Evolutionary conservation across 2,113 vertebrate species (phyloP).

Genomic region (Arothron firmamentum): DNA sequence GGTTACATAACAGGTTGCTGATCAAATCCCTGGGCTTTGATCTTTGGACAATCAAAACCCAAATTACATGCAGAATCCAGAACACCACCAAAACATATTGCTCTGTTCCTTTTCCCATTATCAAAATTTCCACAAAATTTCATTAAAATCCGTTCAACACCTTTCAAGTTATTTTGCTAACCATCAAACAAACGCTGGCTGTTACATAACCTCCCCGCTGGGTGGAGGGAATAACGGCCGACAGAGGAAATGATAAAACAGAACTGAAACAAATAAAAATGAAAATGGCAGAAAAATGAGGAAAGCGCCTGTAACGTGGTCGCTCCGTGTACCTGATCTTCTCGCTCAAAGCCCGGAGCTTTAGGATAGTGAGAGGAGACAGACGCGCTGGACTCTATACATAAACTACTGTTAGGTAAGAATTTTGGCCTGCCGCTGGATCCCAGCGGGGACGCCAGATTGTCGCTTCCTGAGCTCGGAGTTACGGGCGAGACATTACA

Average conservation of each 20-base stretch:
- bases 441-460: constrained; percentile 81
- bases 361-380: constrained; percentile 80
- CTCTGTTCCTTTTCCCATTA: too few species aligned
- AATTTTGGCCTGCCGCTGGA: constrained; percentile 79
- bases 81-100: too few species aligned
- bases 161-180: too few species aligned
- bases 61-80: too few species aligned
- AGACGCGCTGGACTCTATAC: constrained; percentile 80
- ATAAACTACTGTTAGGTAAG: constrained; percentile 79
- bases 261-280: constrained; percentile 8
- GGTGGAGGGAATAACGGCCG: too few species aligned
- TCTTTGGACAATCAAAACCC: too few species aligned
- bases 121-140: too few species aligned
- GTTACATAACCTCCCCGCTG: too few species aligned
- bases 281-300: constrained; percentile 35
- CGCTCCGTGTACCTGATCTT: constrained; percentile 79
- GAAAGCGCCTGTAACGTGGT: constrained; percentile 41
- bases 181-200: too few species aligned
- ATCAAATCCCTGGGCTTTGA: too few species aligned
- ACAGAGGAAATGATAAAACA: constrained; percentile 7
- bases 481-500: constrained; percentile 81
- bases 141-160: too few species aligned
- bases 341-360: constrained; percentile 85
- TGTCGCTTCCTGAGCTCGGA: constrained; percentile 82
- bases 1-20: too few species aligned